Base-by-base conservation (phyloP, 2,888 invertebrate species). In the Smittia sp. region DNA sequence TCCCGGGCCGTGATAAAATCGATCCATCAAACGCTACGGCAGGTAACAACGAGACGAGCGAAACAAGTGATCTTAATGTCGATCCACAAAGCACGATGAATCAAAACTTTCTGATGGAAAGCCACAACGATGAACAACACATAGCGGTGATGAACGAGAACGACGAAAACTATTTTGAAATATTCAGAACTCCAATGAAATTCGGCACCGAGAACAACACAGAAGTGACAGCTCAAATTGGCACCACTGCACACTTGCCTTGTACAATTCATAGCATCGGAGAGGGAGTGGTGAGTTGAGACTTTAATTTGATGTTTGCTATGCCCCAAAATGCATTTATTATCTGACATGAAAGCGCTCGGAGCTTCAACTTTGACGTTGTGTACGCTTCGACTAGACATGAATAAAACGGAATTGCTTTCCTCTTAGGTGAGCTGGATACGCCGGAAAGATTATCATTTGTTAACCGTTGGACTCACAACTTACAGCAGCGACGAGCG, bases 401-500 rank as follows among this genome's bases (percentile, higher is more conserved):
- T 39, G 39, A 39, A 9, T 39, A 13, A 39, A 39, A 39, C 24
- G 13, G 24, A 65, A n/a, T 52, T 75, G 69, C 74, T 80, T 83
- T 0, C 85, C n/a, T n/a, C n/a, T n/a, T n/a, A 93, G 93, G 91
- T 93, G 68, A 91, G 92, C 63, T 93, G 93, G 93, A 92, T 93
- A 77, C 86, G 92, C 79, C 86, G 92, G 81, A 91, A 91, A 84
- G 92, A 93, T 82, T 92, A 91, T 79, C 91, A 93, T 79, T 85
- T 95, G 75, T 85, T 94, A 75, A 95, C 94, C 74, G 94, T 94
- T 70, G 94, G 94, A 3, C 84, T 92, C 77, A 91, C 91, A 58
- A 94, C 94, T 1, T 94, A 94, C 83, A 93, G 93, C 78, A 93
- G 93, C 77, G 94, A 95, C 80, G 93, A 91, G 80, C 86, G 94